Evolutionary conservation across 2,113 vertebrate genomes (phyloP).

Genomic region (Bubo bubo): DNA sequence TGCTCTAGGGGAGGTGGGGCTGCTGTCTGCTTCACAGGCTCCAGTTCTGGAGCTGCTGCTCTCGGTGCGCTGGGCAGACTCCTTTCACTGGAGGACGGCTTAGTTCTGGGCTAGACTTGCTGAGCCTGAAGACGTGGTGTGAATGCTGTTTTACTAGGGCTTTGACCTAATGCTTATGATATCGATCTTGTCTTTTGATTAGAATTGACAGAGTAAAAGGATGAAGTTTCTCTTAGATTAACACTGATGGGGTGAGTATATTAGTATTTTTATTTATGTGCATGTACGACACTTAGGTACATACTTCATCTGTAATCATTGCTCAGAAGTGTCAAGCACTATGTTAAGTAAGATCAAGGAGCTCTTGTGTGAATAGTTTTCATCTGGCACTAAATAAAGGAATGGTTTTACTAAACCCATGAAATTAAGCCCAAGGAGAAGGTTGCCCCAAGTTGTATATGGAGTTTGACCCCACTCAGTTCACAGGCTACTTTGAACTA

Average conservation of each 20-base stretch:
- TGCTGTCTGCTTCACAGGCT: neutral
- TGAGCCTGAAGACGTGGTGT: neutral
- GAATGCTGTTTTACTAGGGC: neutral
- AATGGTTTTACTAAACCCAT: neutral
- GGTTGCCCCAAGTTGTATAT: neutral
- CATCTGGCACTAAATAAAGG: neutral
- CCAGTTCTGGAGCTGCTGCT: neutral
- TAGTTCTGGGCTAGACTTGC: neutral
- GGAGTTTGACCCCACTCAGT: neutral
- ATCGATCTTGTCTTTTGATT: neutral
- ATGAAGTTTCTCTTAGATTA: neutral
- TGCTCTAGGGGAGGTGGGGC: neutral
- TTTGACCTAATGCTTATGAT: neutral
- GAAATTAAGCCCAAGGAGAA: neutral
- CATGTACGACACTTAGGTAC: neutral
- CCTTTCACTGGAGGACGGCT: neutral
- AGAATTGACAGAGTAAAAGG: neutral
- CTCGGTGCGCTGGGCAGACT: fast-evolving
- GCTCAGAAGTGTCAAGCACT: neutral
- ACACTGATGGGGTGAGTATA: neutral
- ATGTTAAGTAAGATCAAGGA: neutral
- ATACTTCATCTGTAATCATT: neutral
- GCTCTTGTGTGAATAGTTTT: neutral
- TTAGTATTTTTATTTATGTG: conserved; percentile 12
- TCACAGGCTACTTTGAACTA: neutral